phyloP scores from a whole-genome alignment of 1,140 invertebrate species.

The Planococcus citri region DNA sequence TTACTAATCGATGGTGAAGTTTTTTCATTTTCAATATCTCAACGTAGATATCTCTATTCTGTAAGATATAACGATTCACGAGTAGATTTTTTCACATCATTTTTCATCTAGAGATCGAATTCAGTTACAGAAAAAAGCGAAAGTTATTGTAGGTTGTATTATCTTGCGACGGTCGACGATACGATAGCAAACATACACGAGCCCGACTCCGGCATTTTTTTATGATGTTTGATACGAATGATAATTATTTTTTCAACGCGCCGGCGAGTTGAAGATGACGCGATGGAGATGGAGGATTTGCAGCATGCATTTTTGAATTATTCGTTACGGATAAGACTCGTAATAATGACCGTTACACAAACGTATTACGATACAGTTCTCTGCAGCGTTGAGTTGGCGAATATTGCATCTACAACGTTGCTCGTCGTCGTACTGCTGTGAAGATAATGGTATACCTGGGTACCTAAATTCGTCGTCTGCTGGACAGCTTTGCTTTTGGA shows the following conservation, averaged over 20 bases:
- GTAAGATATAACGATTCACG: too few relatives aligned
- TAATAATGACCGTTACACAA: constrained; percentile 3
- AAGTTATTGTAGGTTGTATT: neutral
- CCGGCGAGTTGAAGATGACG: too few relatives aligned
- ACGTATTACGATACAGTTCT: neutral
- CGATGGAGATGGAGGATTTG: neutral
- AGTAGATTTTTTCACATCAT: too few relatives aligned
- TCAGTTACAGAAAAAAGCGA: neutral
- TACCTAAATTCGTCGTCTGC: too few relatives aligned
- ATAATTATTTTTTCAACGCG: neutral
- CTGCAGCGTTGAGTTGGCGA: too few relatives aligned
- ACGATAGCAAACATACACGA: neutral
- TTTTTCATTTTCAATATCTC: too few relatives aligned
- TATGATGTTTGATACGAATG: neutral
- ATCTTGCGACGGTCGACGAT: neutral
- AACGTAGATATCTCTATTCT: too few relatives aligned
- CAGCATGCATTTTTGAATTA: neutral
- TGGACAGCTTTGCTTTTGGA: neutral
- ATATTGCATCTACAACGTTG: too few relatives aligned
- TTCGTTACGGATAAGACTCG: neutral
- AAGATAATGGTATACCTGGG: too few relatives aligned
- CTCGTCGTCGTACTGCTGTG: too few relatives aligned
- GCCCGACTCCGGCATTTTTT: too few relatives aligned
- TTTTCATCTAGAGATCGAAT: neutral
- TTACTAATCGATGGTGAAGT: too few relatives aligned